These are phyloP conservation scores for Fregetta grallaria DNA, from an alignment of 2,113 vertebrate species.

Conservation along the genomic window DNA sequence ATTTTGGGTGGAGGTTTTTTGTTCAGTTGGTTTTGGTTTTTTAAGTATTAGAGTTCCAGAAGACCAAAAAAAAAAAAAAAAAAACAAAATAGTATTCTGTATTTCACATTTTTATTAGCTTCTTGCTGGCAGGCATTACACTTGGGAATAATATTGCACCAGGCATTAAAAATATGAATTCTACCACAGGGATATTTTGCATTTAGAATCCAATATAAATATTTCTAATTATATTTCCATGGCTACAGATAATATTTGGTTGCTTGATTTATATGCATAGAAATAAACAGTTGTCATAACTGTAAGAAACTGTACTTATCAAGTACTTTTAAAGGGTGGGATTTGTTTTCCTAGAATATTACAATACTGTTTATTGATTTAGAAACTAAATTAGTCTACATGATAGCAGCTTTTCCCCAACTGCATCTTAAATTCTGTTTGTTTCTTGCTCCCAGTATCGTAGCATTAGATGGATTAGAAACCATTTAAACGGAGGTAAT, in stretches of 20 bases:
- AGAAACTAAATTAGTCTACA: slow-evolving; percentile 70
- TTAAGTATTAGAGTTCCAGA: background rate
- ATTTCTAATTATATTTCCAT: slow-evolving; percentile 78
- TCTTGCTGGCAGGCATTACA: slow-evolving; percentile 78
- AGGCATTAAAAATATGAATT: slow-evolving; percentile 75
- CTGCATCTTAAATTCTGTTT: slow-evolving; percentile 55
- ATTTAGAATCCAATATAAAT: slow-evolving; percentile 80
- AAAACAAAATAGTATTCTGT: slow-evolving; percentile 40
- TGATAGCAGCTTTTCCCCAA: slow-evolving; percentile 65
- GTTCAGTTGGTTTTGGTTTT: background rate
- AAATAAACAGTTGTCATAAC: slow-evolving; percentile 76
- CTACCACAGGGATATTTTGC: slow-evolving; percentile 76
- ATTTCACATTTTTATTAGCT: slow-evolving; percentile 77
- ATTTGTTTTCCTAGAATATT: slow-evolving; percentile 69
- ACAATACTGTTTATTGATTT: slow-evolving; percentile 69
- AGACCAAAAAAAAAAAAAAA: slow-evolving; percentile 3
- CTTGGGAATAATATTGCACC: slow-evolving; percentile 77
- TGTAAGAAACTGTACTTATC: slow-evolving; percentile 76
- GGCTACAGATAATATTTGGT: slow-evolving; percentile 80
- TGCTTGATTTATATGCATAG: slow-evolving; percentile 83
- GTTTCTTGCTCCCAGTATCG: slow-evolving; percentile 62
- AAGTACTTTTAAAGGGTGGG: slow-evolving; percentile 71
- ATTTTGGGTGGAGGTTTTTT: background rate
- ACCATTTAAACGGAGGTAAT: slow-evolving; percentile 63
- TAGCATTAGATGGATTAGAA: slow-evolving; percentile 68